Evolutionary conservation across 2,113 vertebrate species (phyloP).

Genomic region (Mustelus asterias): DNA sequence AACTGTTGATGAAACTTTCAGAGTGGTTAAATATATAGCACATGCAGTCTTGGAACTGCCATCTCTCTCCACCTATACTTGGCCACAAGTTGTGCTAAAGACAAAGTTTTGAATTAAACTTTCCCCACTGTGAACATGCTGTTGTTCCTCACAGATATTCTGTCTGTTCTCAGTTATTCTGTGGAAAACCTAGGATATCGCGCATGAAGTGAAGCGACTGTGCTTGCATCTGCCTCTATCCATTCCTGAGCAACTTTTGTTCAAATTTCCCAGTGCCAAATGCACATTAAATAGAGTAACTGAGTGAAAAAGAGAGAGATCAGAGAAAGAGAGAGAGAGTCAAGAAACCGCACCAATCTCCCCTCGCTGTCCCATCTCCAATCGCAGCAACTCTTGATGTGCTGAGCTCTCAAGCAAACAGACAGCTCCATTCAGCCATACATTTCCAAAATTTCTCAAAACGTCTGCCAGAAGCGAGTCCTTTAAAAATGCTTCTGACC

Average conservation of each 20-base stretch:
- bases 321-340: neutral
- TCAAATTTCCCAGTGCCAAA: neutral
- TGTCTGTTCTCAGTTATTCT: constrained; percentile 1
- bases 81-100: neutral
- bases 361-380: neutral
- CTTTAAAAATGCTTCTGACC: neutral
- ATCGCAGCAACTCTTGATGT: neutral
- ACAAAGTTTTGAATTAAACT: neutral
- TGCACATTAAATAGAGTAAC: neutral
- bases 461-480: neutral
- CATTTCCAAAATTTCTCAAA: neutral
- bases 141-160: constrained; percentile 4
- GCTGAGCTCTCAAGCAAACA: neutral
- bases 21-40: neutral
- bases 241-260: neutral
- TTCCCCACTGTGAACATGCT: neutral
- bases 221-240: constrained; percentile 13
- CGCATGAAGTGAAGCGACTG: neutral
- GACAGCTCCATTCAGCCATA: neutral
- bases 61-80: neutral
- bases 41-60: neutral
- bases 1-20: neutral
- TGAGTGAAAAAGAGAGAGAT: neutral
- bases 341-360: neutral
- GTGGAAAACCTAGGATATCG: constrained; percentile 21